Evolutionary conservation across 92 coral and sea anemone genomes (phyloP).

Genomic region (Porites cylindrica): DNA sequence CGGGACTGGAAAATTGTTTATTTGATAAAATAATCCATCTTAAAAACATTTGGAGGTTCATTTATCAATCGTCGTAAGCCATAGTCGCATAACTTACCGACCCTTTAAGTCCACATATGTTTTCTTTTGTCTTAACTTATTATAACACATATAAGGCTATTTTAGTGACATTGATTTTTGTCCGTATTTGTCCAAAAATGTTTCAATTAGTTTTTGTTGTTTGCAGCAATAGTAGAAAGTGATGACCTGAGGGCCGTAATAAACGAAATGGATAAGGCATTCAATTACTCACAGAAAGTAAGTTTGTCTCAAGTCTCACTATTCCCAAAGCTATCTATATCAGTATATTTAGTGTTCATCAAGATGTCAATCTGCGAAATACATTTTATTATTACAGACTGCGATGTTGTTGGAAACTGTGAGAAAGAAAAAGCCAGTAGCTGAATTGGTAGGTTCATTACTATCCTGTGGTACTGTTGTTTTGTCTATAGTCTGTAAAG

Average conservation of each 20-base stretch:
- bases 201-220: background rate
- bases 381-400: constrained; percentile 62
- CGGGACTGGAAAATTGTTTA: too few species aligned
- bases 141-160: background rate
- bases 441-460: constrained; percentile 38
- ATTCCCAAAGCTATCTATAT: background rate
- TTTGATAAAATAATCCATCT: too few species aligned
- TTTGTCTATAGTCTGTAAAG: background rate
- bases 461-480: background rate
- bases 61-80: too few species aligned
- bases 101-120: too few species aligned
- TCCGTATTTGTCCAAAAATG: background rate
- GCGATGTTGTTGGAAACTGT: constrained; percentile 97
- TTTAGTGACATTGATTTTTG: background rate
- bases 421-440: constrained; percentile 75
- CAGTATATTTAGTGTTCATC: background rate
- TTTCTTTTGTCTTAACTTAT: background rate
- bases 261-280: constrained; percentile 93
- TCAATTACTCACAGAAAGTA: constrained; percentile 97
- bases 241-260: constrained; percentile 90
- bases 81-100: too few species aligned
- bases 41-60: too few species aligned
- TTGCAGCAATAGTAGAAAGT: constrained; percentile 88
- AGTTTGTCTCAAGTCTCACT: background rate
- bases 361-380: background rate